These are phyloP conservation scores for Cryptotis parvus DNA, from an alignment of 2,113 vertebrate species.

Conservation along the genomic window DNA sequence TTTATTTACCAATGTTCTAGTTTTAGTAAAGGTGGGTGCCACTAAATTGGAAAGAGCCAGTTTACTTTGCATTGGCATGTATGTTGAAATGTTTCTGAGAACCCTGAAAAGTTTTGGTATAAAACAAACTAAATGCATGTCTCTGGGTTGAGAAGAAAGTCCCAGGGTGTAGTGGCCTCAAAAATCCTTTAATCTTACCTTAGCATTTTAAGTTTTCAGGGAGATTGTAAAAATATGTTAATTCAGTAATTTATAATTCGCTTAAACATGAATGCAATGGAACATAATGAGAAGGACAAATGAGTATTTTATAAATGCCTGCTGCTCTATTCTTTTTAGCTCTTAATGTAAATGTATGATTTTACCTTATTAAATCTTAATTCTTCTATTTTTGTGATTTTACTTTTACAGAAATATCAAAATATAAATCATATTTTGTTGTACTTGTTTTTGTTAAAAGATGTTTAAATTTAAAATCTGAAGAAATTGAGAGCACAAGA, in stretches of 20 bases:
- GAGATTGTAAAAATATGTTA: not conserved
- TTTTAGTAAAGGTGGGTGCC: not conserved
- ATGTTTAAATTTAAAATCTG: not conserved
- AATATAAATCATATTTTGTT: constrained; percentile 36
- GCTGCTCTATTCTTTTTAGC: not conserved
- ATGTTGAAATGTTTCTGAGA: not conserved
- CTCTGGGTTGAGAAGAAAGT: not conserved
- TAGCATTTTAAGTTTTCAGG: constrained; percentile 38
- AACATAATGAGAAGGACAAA: constrained; percentile 18
- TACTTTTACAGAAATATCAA: not conserved
- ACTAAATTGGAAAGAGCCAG: not conserved
- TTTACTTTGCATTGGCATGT: not conserved
- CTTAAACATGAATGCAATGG: constrained; percentile 51
- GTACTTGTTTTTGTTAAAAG: constrained; percentile 41
- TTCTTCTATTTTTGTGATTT: not conserved
- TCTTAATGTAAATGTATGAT: constrained; percentile 22
- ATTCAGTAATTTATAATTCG: constrained; percentile 20
- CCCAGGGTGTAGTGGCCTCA: not conserved
- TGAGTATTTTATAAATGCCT: constrained; percentile 43
- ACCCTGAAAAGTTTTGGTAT: not conserved
- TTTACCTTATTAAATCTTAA: constrained; percentile 51
- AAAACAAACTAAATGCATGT: not conserved
- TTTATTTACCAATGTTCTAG: not conserved
- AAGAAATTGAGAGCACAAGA: too few relatives aligned
- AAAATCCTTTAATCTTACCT: constrained; percentile 7